Conservation (phyloP, 2,888 invertebrate species). For the Sphinx pinastri region DNA sequence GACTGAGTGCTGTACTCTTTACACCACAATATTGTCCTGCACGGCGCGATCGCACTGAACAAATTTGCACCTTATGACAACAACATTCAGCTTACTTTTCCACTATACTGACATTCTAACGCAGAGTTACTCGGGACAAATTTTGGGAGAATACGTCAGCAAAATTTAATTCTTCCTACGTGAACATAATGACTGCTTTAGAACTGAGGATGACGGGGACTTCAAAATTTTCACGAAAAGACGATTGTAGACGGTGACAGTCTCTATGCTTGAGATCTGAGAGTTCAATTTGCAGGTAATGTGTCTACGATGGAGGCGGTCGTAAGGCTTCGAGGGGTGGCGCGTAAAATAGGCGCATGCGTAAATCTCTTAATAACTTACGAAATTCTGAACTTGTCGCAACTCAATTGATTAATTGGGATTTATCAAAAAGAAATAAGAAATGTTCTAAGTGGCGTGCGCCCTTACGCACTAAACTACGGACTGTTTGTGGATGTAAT, state of each 20-base stretch:
- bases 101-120: constrained; percentile 34
- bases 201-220: constrained; percentile 69
- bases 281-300: constrained; percentile 73
- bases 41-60: constrained; percentile 35
- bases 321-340: constrained; percentile 82
- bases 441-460: background rate
- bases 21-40: constrained; percentile 59
- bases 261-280: constrained; percentile 63
- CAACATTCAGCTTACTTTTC: constrained; percentile 46
- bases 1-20: constrained; percentile 69
- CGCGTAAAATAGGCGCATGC: constrained; percentile 81
- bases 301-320: constrained; percentile 73
- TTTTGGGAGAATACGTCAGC: constrained; percentile 63
- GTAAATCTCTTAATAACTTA: constrained; percentile 69
- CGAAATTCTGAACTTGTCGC: constrained; percentile 63
- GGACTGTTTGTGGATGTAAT: background rate
- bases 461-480: background rate
- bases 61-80: constrained; percentile 52
- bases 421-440: constrained; percentile 22
- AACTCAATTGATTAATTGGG: constrained; percentile 27
- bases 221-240: constrained; percentile 66
- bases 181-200: constrained; percentile 80
- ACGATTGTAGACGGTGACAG: constrained; percentile 50
- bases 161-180: constrained; percentile 78
- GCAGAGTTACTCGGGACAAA: constrained; percentile 53